Evolutionary conservation across 2,888 invertebrate species (phyloP), one percentile per base, ranked within the genome.

Genomic region (Netelia fuscicornis): DNA sequence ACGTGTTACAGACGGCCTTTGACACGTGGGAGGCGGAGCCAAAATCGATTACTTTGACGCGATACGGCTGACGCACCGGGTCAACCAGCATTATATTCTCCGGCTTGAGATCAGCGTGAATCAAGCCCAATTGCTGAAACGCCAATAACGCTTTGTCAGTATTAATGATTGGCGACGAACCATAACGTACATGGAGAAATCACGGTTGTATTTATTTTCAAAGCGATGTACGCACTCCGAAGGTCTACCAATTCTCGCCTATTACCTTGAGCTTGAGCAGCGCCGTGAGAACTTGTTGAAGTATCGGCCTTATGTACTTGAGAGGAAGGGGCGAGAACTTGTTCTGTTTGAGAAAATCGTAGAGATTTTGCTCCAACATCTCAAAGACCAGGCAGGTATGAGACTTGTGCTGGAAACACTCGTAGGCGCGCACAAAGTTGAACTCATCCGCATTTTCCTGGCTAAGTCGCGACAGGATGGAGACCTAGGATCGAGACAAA

Each of bases 1-100:
- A 99, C 9, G 99, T 99, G 93, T 99, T 99, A 95, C 99, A 99
- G 71, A 99, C 99, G 13, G 99, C 99, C 95, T 99, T 99, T 94
- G 98, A 98, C 90, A 99, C 99, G 94, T 99, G 99, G 85, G 99
- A 99, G 77, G 99, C 99, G 93, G 99, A 99, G 89, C 99, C 99
- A 95, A 99, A 99, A 95, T 99, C 99, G 91, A 99, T 99, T 71
- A 99, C 99, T 95, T 99, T 99, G 81, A 99, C 99, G 89, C 99
- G 96, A 95, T 99, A 99, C 1, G 99, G 99, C 94, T 99, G 99
- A 88, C 99, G 96, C 83, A 97, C 97, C 67, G 99, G 99, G 95
- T 99, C 99, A 89, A 99, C 99, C 94, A 99, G 95, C 99, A 99
- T 99, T 93, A 99, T 99, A 95, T 99, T 99, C 95, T 99, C 99